Conservation (phyloP, 2,113 vertebrate genomes). For the Hemibates koningsi region DNA sequence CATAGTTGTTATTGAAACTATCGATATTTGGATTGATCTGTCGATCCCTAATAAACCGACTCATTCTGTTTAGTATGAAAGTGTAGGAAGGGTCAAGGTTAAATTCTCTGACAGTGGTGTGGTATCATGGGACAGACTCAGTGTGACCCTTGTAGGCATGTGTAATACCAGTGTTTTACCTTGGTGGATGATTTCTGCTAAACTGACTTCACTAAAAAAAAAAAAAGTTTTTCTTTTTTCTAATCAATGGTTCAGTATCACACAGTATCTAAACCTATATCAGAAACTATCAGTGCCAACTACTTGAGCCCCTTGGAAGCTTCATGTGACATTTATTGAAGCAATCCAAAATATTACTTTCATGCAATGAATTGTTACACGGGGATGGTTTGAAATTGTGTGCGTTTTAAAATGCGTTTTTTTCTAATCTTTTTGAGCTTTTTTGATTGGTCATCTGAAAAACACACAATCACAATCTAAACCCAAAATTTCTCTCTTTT, state of each 20-base stretch:
- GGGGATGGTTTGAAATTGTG: background rate
- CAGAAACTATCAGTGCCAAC: accelerated
- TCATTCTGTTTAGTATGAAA: background rate
- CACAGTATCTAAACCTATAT: background rate
- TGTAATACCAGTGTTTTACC: background rate
- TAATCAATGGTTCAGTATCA: background rate
- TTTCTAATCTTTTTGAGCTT: background rate
- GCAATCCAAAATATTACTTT: background rate
- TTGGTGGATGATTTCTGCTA: background rate
- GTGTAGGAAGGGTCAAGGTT: background rate
- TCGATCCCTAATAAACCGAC: background rate
- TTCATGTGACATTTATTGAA: background rate
- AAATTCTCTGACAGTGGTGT: background rate
- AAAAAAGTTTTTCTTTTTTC: background rate
- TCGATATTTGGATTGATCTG: background rate
- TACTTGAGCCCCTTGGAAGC: background rate
- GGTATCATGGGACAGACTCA: background rate
- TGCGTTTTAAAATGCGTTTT: accelerated
- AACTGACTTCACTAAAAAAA: background rate
- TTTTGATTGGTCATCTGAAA: background rate
- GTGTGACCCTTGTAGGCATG: background rate
- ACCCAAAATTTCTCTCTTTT: background rate
- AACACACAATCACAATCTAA: background rate
- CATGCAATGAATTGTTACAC: accelerated
- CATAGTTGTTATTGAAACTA: accelerated